Evolutionary conservation across 2,888 invertebrate genomes (phyloP), one percentile per base, ranked within the genome.

Genomic region (Hydrotaea diabolus): DNA sequence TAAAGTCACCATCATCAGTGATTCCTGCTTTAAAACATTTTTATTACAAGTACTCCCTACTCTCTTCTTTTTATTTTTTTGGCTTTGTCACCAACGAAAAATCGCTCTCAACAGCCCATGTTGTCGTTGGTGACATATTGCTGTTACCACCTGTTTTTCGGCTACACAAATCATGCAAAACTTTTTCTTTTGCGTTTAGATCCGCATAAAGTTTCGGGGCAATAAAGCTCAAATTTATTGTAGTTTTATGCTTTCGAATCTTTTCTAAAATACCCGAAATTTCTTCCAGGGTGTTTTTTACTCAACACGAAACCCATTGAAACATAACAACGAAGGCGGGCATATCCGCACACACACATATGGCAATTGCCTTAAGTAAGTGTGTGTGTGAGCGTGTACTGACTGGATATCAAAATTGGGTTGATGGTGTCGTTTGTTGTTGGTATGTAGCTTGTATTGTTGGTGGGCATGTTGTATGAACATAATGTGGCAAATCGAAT

Each of bases 201-300:
- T 59, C 31, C 69, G 53, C 82, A 43, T 59, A 80, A 79, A 79
- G 77, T n/a, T 85, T 82, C 55, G 82, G 43, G 66, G 77, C 77
- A 82, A 82, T 85, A 77, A 77, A 74, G 79, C 75, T 57, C 74
- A 85, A 80, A 85, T 85, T 85, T 82, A 85, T 85, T 69, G 82
- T 71, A 85, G 82, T 85, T 85, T 82, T 82, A 82, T 85, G 76
- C 78, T 80, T 77, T 55, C 49, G 77, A 85, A 82, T 80, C 77
- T 74, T 74, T 77, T 64, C 26, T 9, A 31, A 83, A 78, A 78
- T 77, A 78, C 71, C 71, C 62, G 49, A 66, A 84, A 19, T 53
- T 66, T 66, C 74, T 77, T 64, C 36, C 5, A 36, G 3, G 36
- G 39, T 8, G 4, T 31, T 31, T 13, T 11, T 8, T 11, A 2